Evolutionary conservation across 2,113 vertebrate genomes (phyloP).

Genomic region (Stegostoma tigrinum): DNA sequence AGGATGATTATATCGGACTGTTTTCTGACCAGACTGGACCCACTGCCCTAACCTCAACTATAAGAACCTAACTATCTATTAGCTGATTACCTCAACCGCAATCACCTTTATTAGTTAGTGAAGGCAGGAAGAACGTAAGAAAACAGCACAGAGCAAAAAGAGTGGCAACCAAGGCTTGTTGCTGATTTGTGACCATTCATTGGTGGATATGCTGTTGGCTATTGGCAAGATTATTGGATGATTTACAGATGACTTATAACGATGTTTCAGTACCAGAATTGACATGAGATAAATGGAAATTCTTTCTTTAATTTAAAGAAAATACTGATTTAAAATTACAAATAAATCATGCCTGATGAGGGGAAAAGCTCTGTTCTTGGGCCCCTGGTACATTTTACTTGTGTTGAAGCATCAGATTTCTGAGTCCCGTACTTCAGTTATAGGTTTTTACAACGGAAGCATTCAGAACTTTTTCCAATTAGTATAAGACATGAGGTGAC

Average conservation of each 20-base stretch:
- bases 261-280: neutral
- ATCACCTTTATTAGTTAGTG: too few species aligned
- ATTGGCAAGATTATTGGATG: neutral
- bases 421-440: neutral
- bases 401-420: neutral
- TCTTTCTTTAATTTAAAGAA: neutral
- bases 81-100: too few species aligned
- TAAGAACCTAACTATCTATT: neutral
- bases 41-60: neutral
- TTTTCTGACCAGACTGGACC: neutral
- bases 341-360: neutral
- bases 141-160: neutral
- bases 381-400: neutral
- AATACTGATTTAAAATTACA: neutral
- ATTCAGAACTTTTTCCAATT: neutral
- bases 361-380: neutral
- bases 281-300: neutral
- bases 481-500: neutral
- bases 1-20: too few species aligned
- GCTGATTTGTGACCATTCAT: neutral
- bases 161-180: neutral
- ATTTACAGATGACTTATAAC: neutral
- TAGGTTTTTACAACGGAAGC: neutral
- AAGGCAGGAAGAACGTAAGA: neutral
- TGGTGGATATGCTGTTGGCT: neutral